These are phyloP conservation scores for Aleiodes testaceus DNA, from an alignment of 2,888 invertebrate species.

Conservation along the genomic window DNA sequence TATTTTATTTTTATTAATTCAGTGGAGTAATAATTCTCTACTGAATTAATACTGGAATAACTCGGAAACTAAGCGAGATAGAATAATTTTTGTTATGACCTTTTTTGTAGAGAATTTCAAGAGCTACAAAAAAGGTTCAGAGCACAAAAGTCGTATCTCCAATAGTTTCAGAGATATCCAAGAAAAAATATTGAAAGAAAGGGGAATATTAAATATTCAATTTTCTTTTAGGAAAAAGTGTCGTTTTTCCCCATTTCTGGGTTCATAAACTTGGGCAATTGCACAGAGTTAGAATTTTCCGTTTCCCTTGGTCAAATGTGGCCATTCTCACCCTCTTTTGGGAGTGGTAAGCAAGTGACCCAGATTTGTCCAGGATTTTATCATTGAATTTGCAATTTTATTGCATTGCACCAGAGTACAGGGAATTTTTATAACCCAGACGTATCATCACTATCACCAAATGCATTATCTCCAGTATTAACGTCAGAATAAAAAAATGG, in stretches of 20 bases:
- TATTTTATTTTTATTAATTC: no score
- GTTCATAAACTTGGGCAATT: background rate
- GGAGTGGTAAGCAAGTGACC: conserved; percentile 45
- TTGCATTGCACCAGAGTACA: conserved; percentile 37
- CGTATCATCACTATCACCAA: background rate
- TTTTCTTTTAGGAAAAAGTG: no score
- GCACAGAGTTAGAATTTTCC: background rate
- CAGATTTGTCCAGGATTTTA: conserved; percentile 47
- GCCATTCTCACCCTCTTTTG: background rate
- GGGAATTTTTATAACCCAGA: conserved; percentile 27
- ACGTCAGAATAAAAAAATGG: conserved; percentile 4
- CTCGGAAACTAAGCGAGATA: no score
- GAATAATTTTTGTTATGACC: no score
- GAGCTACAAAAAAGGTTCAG: no score
- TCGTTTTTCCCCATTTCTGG: background rate
- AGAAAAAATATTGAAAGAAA: no score
- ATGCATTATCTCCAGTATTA: conserved; percentile 15
- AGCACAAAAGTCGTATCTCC: no score
- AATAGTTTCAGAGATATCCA: no score
- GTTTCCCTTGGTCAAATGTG: conserved; percentile 7
- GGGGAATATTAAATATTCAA: no score
- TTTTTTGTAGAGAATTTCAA: no score
- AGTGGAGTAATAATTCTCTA: no score
- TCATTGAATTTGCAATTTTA: conserved; percentile 51
- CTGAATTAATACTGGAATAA: no score